phyloP scores from a whole-genome alignment of 2,888 invertebrate genomes.

The Perithous albicinctus region DNA sequence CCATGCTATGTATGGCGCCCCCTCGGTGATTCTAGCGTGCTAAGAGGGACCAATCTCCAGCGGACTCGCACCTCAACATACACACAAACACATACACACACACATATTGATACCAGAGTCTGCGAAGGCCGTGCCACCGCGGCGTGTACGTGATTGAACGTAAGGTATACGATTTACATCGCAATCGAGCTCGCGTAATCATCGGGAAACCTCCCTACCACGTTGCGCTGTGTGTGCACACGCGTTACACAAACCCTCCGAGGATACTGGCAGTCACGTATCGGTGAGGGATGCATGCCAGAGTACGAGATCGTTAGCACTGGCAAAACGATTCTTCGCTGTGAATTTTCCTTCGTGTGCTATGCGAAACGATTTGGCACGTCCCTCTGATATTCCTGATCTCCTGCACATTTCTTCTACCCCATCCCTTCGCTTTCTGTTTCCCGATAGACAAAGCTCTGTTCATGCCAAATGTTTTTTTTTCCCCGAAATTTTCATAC shows the following conservation, averaged over 20 bases:
- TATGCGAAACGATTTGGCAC: constrained; percentile 65
- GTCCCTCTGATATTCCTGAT: constrained; percentile 53
- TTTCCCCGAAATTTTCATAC: too few species aligned
- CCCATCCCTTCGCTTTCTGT: constrained; percentile 63
- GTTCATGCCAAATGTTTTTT: too few species aligned
- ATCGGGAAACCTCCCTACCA: constrained; percentile 70
- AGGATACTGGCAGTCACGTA: constrained; percentile 46
- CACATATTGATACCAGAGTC: constrained; percentile 51
- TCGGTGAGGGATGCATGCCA: constrained; percentile 57
- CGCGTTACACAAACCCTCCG: constrained; percentile 64
- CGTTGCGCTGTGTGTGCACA: constrained; percentile 68
- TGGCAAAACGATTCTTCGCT: constrained; percentile 63
- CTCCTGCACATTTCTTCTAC: constrained; percentile 19
- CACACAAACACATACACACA: constrained; percentile 6
- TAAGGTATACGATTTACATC: constrained; percentile 81
- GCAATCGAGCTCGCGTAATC: constrained; percentile 81
- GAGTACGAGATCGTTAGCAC: constrained; percentile 80
- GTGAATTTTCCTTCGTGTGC: constrained; percentile 28
- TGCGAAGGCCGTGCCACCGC: constrained; percentile 74
- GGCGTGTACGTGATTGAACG: constrained; percentile 80
- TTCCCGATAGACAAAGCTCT: too few species aligned
- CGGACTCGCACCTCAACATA: background rate
- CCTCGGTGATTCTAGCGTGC: constrained; percentile 29
- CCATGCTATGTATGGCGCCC: constrained; percentile 45
- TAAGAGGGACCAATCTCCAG: constrained; percentile 29